Evolutionary conservation across 2,113 vertebrate genomes (phyloP).

Genomic region (Alligator mississippiensis): DNA sequence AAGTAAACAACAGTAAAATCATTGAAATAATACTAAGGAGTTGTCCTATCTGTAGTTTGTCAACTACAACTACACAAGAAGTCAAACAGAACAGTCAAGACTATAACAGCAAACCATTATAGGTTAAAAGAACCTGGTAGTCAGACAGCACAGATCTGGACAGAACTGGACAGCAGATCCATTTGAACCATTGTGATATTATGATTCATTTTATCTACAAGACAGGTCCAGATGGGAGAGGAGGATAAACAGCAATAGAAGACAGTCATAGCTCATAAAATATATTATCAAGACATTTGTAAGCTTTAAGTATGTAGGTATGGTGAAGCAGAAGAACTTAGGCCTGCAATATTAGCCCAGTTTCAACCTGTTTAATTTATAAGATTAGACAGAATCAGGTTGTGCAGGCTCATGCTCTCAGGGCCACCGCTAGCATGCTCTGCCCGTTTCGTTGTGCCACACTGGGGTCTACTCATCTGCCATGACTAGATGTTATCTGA

Average conservation of each 20-base stretch:
- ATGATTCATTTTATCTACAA: neutral
- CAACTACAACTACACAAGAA: neutral
- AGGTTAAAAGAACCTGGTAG: neutral
- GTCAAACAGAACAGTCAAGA: neutral
- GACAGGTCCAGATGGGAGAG: neutral
- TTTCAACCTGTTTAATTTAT: too few species aligned
- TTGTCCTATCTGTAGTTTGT: neutral
- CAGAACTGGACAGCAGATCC: neutral
- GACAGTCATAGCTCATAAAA: neutral
- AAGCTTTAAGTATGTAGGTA: neutral
- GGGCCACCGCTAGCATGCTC: too few species aligned
- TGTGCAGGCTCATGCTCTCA: too few species aligned
- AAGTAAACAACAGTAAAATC: neutral
- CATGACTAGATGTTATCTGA: too few species aligned
- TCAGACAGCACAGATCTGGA: neutral
- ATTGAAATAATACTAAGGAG: neutral
- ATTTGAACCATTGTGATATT: neutral
- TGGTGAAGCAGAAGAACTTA: neutral
- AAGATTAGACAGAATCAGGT: too few species aligned
- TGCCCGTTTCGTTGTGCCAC: too few species aligned
- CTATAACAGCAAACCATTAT: neutral
- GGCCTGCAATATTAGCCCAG: too few species aligned
- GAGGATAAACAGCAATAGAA: neutral
- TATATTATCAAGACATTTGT: too few species aligned
- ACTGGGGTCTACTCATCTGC: too few species aligned